phyloP scores from a whole-genome alignment of 1,140 invertebrate genomes.

The Drosophila kepulauana region DNA sequence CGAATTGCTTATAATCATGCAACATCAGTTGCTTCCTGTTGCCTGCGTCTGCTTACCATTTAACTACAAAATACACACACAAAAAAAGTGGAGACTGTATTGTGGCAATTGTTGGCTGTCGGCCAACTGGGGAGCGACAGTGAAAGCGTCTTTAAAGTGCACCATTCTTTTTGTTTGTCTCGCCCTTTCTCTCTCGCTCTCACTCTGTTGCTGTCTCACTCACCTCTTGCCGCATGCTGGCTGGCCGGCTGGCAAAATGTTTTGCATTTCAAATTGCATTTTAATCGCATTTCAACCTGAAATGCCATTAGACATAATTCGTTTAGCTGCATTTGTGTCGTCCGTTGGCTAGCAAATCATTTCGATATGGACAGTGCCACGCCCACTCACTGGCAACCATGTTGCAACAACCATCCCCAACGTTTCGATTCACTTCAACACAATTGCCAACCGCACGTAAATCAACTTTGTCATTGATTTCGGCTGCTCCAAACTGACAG shows the following conservation, averaged over 20 bases:
- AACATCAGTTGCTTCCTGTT: constrained; percentile 5
- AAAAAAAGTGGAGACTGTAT: constrained; percentile 5
- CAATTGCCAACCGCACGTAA: constrained; percentile 78
- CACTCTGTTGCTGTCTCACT: not conserved
- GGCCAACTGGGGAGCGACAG: constrained; percentile 45
- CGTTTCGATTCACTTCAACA: constrained; percentile 62
- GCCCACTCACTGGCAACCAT: constrained; percentile 12
- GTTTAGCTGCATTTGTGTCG: constrained; percentile 76
- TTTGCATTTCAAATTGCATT: constrained; percentile 83
- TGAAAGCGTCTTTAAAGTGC: constrained; percentile 58
- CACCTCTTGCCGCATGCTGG: constrained; percentile 20
- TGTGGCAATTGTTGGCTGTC: constrained; percentile 27
- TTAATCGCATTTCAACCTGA: constrained; percentile 84
- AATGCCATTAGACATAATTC: constrained; percentile 84
- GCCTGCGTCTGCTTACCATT: not conserved
- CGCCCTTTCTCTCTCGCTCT: not conserved
- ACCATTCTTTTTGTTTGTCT: constrained; percentile 22
- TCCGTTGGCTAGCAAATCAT: constrained; percentile 68
- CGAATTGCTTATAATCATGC: constrained; percentile 32
- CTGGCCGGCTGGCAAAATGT: constrained; percentile 56
- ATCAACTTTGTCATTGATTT: constrained; percentile 82
- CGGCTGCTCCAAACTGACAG: constrained; percentile 53
- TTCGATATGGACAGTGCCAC: constrained; percentile 67
- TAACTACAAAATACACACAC: not conserved
- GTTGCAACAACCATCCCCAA: constrained; percentile 12